Evolutionary conservation across 2,113 vertebrate genomes (phyloP).

Genomic region (Phylloscopus whistleri): DNA sequence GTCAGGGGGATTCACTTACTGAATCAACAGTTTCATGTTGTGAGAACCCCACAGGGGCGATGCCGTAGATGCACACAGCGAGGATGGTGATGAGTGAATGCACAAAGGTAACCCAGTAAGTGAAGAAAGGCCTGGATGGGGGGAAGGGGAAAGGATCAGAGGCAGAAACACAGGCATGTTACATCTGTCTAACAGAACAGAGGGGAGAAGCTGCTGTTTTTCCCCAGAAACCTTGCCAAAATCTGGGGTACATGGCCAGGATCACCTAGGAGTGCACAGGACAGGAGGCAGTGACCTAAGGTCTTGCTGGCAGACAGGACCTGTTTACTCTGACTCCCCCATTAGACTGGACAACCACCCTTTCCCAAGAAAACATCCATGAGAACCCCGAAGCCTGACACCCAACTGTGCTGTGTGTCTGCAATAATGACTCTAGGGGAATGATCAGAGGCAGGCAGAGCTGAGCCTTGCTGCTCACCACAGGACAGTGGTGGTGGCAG

Average conservation of each 20-base stretch:
- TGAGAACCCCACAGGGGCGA: conserved; percentile 96
- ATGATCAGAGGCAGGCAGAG: background rate
- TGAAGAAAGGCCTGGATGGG: conserved; percentile 91
- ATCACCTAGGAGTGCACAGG: background rate
- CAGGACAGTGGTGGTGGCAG: background rate
- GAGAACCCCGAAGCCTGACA: background rate
- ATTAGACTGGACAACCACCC: background rate
- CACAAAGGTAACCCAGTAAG: conserved; percentile 98
- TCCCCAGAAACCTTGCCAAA: background rate
- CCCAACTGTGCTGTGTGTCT: background rate
- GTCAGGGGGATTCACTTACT: conserved; percentile 76
- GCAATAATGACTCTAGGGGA: background rate
- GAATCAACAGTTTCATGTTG: conserved; percentile 97
- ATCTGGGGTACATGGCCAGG: background rate
- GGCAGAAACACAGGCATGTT: background rate
- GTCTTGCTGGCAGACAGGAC: background rate
- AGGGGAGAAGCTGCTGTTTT: background rate
- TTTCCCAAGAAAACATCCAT: background rate
- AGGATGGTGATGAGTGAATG: conserved; percentile 96
- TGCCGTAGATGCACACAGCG: conserved; percentile 93
- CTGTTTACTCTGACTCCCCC: background rate
- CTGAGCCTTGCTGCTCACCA: background rate
- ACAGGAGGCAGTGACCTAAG: background rate
- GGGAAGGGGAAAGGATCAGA: background rate
- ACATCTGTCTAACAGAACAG: background rate